These are phyloP conservation scores for Simalia tracyae DNA, from an alignment of 2,797 vertebrate species.

Conservation along the genomic window DNA sequence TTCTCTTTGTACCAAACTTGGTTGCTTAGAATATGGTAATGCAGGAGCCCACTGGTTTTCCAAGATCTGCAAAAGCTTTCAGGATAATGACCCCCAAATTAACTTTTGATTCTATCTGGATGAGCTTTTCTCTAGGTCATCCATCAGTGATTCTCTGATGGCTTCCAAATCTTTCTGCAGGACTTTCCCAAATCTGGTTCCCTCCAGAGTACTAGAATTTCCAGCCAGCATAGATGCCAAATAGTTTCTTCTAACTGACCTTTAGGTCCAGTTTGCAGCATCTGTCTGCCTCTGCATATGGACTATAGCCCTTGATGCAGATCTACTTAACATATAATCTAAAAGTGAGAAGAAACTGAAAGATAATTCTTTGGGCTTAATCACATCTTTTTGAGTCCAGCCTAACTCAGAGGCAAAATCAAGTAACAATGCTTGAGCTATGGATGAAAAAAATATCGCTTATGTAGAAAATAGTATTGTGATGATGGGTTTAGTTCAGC, in stretches of 20 bases:
- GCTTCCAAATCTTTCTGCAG: neutral
- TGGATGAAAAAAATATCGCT: neutral
- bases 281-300: too few species aligned
- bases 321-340: neutral
- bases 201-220: neutral
- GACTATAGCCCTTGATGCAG: neutral
- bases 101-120: neutral
- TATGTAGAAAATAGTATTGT: neutral
- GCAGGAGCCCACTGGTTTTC: too few species aligned
- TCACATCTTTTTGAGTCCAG: neutral
- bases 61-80: neutral
- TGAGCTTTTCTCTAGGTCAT: neutral
- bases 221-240: too few species aligned
- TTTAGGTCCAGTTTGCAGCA: too few species aligned
- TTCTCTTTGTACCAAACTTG: too few species aligned
- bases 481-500: too few species aligned
- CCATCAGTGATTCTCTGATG: neutral
- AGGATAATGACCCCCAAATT: neutral
- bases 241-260: too few species aligned
- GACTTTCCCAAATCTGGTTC: neutral
- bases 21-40: neutral
- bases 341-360: neutral
- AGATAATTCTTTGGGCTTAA: neutral
- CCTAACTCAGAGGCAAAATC: neutral
- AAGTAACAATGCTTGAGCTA: too few species aligned